Evolutionary conservation across 2,797 vertebrate genomes (phyloP), one percentile per base, ranked within the genome.

Genomic region (Sparus aurata): DNA sequence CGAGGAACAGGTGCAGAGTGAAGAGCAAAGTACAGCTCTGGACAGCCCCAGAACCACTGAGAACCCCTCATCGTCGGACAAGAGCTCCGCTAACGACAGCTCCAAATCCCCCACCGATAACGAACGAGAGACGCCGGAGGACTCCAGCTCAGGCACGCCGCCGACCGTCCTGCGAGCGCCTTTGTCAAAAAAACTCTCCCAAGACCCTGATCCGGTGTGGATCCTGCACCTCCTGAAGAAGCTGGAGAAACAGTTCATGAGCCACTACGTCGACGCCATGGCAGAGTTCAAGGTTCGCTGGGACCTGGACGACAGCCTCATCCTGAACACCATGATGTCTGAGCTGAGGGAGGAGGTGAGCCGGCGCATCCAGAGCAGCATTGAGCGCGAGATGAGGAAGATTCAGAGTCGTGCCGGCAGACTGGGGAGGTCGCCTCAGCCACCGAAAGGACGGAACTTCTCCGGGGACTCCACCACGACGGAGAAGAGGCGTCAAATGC

Each of bases 241-340:
- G 90, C 92, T 98, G 0, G 96, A 97, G 90, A 96, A 95, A 69
- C 95, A 96, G 86, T 98, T 98, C 86, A 95, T 98, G 95, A 85
- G 91, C 79, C 97, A 98, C 86, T 97, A 98, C 17, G 85, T 95
- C 3, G 87, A 73, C 0, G 96, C 97, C 22, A 96, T 95, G 93
- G 87, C 95, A 0, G 96, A 97, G 53, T 94, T 98, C 59, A 97
- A 96, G 81, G 89, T 95, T n/a, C 96, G 95, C 68, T 98, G 97
- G 98, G 95, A 96, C 84, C 92, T 98, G 82, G 95, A 96, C 16
- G 85, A 95, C 75, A 93, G 86, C 47, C 25, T 90, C 12, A 89
- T 96, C 52, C 91, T 96, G 79, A 93, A 98, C 85, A 92, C 91
- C 20, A 97, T 98, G 97, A 97, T 96, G 58, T 79, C 84, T 0